phyloP scores from a whole-genome alignment of 1,140 invertebrate species.

The Spodoptera frugiperda region DNA sequence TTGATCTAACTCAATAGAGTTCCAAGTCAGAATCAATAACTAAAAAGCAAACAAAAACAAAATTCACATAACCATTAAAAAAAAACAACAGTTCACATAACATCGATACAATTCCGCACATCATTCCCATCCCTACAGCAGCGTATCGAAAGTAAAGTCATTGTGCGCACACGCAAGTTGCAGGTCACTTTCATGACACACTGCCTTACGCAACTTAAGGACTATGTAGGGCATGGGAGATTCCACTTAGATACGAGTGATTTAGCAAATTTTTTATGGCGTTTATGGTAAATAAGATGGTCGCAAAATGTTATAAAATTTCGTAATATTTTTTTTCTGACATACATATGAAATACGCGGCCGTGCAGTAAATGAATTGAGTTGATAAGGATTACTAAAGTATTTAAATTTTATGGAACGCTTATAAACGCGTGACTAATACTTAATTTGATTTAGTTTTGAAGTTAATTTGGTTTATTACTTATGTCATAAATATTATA shows the following conservation, averaged over 20 bases:
- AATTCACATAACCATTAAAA: too few species aligned
- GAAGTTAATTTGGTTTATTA: background rate
- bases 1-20: too few species aligned
- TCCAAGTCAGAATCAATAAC: too few species aligned
- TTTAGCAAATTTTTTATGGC: conserved; percentile 26
- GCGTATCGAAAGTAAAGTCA: conserved; percentile 1
- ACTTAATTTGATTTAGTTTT: conserved; percentile 1
- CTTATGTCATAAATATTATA: background rate
- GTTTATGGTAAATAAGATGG: background rate
- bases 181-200: conserved; percentile 22
- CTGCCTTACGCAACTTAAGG: background rate
- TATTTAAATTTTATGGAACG: background rate
- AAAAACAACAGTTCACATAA: too few species aligned
- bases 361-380: conserved; percentile 6
- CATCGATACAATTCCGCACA: too few species aligned
- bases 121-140: background rate
- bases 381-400: background rate
- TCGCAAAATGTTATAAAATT: conserved; percentile 1
- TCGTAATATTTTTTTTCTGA: background rate
- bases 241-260: conserved; percentile 7
- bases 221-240: conserved; percentile 8
- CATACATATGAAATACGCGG: background rate
- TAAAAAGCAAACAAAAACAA: too few species aligned
- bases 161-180: conserved; percentile 13
- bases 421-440: background rate